These are phyloP conservation scores for Idris sp. DNA, from an alignment of 1,140 invertebrate species.

Conservation along the genomic window DNA sequence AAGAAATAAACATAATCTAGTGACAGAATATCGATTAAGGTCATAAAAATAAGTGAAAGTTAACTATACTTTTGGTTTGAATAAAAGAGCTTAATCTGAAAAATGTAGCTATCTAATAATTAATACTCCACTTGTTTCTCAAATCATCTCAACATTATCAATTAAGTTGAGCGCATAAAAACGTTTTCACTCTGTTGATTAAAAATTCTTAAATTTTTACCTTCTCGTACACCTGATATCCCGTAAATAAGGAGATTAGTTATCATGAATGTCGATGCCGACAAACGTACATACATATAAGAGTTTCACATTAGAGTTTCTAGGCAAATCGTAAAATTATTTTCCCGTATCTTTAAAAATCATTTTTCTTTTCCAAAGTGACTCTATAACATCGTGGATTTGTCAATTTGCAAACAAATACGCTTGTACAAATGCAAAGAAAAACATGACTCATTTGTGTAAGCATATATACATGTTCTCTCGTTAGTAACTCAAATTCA, in stretches of 20 bases:
- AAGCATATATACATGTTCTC: not conserved
- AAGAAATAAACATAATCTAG: conserved; percentile 19
- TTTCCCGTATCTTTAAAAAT: conserved; percentile 4
- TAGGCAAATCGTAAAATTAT: not conserved
- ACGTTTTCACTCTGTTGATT: conserved; percentile 1
- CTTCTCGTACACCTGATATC: not conserved
- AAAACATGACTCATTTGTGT: not conserved
- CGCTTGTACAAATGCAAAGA: not conserved
- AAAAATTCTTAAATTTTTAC: conserved; percentile 1
- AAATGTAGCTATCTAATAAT: conserved; percentile 29
- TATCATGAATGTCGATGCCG: conserved; percentile 4
- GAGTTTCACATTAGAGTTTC: conserved; percentile 3
- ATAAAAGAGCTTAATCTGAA: conserved; percentile 21
- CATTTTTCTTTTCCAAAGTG: not conserved
- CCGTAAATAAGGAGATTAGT: conserved; percentile 16
- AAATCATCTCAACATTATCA: conserved; percentile 19
- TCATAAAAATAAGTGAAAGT: conserved; percentile 37
- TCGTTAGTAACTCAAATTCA: no score
- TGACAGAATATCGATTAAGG: conserved; percentile 35
- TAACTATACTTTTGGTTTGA: conserved; percentile 22
- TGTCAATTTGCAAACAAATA: conserved; percentile 3
- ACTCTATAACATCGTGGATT: not conserved
- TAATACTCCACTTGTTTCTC: conserved; percentile 34
- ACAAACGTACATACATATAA: conserved; percentile 1
- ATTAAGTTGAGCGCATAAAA: conserved; percentile 6